Conservation (phyloP, 2,888 invertebrate genomes). For the Gortyna flavago region DNA sequence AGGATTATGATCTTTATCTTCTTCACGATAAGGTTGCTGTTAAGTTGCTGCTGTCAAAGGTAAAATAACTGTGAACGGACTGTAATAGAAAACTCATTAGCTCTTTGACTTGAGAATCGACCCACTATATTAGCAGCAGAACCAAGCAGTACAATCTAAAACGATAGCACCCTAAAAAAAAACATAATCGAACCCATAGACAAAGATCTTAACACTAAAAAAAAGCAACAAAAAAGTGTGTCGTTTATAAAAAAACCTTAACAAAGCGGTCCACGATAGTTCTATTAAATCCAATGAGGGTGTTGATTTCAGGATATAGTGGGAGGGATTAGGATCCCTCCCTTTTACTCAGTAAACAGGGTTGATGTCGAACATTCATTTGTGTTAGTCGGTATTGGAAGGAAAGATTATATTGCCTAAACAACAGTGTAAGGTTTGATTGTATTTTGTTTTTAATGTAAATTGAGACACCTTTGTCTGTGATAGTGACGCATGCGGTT, state of each 20-base stretch:
- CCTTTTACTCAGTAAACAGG: conserved; percentile 63
- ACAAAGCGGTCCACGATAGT: conserved; percentile 46
- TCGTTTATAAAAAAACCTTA: conserved; percentile 50
- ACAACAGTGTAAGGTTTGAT: conserved; percentile 21
- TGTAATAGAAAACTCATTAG: background rate
- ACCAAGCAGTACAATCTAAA: conserved; percentile 16
- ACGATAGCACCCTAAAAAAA: background rate
- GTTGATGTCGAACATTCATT: conserved; percentile 62
- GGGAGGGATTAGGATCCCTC: conserved; percentile 45
- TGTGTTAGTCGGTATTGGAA: conserved; percentile 54
- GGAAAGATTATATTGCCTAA: conserved; percentile 27
- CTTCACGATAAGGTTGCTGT: too few species aligned
- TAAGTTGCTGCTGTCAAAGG: too few species aligned
- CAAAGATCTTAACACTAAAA: conserved; percentile 33
- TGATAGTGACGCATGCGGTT: background rate
- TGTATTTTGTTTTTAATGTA: conserved; percentile 6
- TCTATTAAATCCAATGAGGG: conserved; percentile 62
- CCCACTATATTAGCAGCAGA: background rate
- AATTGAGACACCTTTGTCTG: background rate
- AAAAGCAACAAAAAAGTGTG: conserved; percentile 42
- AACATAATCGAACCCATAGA: conserved; percentile 26
- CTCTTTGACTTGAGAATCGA: background rate
- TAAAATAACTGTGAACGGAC: too few species aligned
- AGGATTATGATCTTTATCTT: too few species aligned
- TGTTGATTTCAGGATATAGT: conserved; percentile 61